Base-by-base conservation (phyloP, 2,113 vertebrate genomes). In the Pituophis catenifer region DNA sequence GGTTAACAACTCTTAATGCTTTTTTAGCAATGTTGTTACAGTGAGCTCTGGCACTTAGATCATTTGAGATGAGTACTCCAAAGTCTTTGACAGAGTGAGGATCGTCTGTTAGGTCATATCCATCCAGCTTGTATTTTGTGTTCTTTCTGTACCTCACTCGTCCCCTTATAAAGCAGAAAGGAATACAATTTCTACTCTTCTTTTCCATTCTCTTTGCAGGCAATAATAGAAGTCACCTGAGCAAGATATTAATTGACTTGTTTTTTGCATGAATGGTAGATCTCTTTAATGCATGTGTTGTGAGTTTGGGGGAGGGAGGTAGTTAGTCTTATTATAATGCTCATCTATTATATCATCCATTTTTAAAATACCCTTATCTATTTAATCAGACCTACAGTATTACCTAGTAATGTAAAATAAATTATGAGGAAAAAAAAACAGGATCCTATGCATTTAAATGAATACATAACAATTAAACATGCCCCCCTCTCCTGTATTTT, bases 161-260 rank as follows among this genome's bases (percentile, higher is more conserved):
- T 50, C 4, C 6, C 48, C 48, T 50, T 55, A 87, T 93, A 90
- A 38, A 93, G 48, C 44, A 33, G 21, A 53, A 81, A 9, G 12
- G 75, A 90, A 86, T 89, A 93, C 89, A 90, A 93, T 93, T 91
- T 70, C 12, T 86, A 88, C 54, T 54, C 15, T 92, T 88, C 19
- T 26, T 90, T 55, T 55, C 62, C 0, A 0, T 62, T 58, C 0
- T n/a, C 48, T 57, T 91, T 86, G 44, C 57, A 91, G 0, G 21
- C 19, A 33, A 91, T 59, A 92, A 52, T 29, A 94, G 55, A 90
- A 89, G 55, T 89, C 57, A 65, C 55, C 48, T 62, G 0, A 3
- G 13, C 92, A 19, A 65, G 7, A 13, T 85, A 92, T 65, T 86
- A 15, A 11, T 55, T 44, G 1, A n/a, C 48, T 52, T 87, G 75